Evolutionary conservation across 2,888 invertebrate genomes (phyloP), one percentile per base, ranked within the genome.

Genomic region (Ptychoptera albimana): DNA sequence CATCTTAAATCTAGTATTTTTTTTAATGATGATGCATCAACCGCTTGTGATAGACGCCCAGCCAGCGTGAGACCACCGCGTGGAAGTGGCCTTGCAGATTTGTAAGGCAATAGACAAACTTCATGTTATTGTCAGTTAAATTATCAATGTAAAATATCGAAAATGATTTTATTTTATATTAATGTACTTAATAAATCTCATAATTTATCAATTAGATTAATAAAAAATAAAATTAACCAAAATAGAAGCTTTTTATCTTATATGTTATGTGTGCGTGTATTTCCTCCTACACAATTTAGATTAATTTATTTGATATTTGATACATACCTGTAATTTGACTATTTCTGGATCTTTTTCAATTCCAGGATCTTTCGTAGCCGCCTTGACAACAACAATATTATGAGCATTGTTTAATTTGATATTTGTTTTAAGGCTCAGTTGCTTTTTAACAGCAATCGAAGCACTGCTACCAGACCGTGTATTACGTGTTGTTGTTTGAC

Each of bases 351-450:
- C 89, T 45, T 78, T 73, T 51, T 82, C 82, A 1, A 76, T 60
- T 12, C 73, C 70, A 2, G 71, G 72, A 45, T 74, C 72, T 7
- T 69, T 69, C 1, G 69, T 59, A 0, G 82, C 80, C 1, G 80
- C 78, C 57, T 86, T 85, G 0, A 89, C 86, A 4, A 86, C 82
- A 0, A 88, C 79, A 37, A 91, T 88, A 52, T 79, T 85, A 49
- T 85, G 77, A 1, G 77, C 72, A 37, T 66, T 63, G 7, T 23
- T 23, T 46, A 68, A 67, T 10, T 67, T 61, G 29, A 61, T 60
- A 13, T 64, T 73, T 54, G 59, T 60, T 55, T 66, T 64, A 2
- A 63, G 64, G 0, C 12, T 13, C 37, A 30, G 14, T 6, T 32
- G 45, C 16, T 42, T 45, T 39, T 46, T 50, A 2, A 43, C 12